These are phyloP conservation scores for Sebastes iracundus DNA, from an alignment of 2,797 vertebrate species.

Conservation along the genomic window DNA sequence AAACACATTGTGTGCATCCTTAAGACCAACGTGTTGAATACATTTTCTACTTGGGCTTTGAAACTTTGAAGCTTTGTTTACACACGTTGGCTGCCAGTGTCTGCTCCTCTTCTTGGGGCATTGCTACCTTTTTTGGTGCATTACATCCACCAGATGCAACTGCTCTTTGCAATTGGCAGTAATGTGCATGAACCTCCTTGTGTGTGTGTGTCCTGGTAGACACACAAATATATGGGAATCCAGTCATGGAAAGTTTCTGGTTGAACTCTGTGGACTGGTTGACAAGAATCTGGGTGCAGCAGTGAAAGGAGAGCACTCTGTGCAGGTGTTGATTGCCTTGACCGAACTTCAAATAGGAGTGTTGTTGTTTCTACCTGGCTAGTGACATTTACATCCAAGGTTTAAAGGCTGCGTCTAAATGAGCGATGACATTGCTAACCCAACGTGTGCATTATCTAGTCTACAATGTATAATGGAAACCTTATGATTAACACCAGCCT, in stretches of 20 bases:
- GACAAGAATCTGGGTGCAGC: not conserved
- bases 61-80: not conserved
- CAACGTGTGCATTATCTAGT: not conserved
- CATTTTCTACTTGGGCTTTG: not conserved
- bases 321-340: not conserved
- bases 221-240: not conserved
- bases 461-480: not conserved
- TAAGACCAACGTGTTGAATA: not conserved
- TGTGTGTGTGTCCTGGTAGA: rapidly evolving
- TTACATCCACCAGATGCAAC: not conserved
- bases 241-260: not conserved
- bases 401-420: not conserved
- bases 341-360: not conserved
- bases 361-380: not conserved
- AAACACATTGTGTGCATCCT: not conserved
- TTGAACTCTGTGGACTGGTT: not conserved
- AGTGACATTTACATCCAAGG: not conserved
- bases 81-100: not conserved
- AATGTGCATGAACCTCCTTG: not conserved
- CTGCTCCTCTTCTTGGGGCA: not conserved
- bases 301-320: not conserved
- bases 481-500: not conserved
- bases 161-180: not conserved
- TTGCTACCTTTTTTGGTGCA: not conserved
- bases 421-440: not conserved